These are phyloP conservation scores for Folsomia manolachei DNA, from an alignment of 2,888 invertebrate species.

Conservation along the genomic window DNA sequence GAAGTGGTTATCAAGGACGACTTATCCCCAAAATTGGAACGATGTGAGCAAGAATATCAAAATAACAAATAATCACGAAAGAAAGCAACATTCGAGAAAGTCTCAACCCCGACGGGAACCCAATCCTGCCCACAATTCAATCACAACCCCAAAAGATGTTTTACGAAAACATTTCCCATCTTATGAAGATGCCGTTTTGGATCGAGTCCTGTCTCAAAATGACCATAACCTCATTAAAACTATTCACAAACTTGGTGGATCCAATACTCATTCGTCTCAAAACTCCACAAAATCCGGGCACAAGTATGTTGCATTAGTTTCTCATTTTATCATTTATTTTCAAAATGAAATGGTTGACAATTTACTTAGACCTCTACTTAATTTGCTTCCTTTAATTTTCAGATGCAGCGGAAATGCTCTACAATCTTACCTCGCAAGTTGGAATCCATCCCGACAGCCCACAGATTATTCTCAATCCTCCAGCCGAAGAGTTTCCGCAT, in stretches of 20 bases:
- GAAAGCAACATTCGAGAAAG: neutral
- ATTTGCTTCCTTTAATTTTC: too few species aligned
- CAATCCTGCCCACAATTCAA: neutral
- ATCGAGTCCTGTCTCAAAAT: conserved; percentile 48
- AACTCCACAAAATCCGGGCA: conserved; percentile 21
- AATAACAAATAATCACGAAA: too few species aligned
- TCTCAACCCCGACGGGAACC: neutral
- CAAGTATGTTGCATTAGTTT: conserved; percentile 17
- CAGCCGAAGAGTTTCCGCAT: conserved; percentile 44
- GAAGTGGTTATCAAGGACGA: neutral
- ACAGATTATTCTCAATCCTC: neutral
- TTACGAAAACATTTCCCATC: conserved; percentile 47
- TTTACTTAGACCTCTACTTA: too few species aligned
- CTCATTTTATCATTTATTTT: too few species aligned
- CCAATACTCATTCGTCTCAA: conserved; percentile 22
- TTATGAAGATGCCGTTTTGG: conserved; percentile 45
- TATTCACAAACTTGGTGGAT: conserved; percentile 47
- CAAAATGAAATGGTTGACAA: too few species aligned
- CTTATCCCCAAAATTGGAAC: neutral
- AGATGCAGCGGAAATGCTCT: conserved; percentile 49
- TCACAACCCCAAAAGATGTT: conserved; percentile 44
- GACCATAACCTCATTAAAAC: conserved; percentile 49
- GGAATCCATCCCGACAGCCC: conserved; percentile 36
- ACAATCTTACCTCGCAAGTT: conserved; percentile 47
- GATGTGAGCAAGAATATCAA: neutral